Evolutionary conservation across 2,888 invertebrate genomes (phyloP), one percentile per base, ranked within the genome.

Genomic region (Spilarctia lutea): DNA sequence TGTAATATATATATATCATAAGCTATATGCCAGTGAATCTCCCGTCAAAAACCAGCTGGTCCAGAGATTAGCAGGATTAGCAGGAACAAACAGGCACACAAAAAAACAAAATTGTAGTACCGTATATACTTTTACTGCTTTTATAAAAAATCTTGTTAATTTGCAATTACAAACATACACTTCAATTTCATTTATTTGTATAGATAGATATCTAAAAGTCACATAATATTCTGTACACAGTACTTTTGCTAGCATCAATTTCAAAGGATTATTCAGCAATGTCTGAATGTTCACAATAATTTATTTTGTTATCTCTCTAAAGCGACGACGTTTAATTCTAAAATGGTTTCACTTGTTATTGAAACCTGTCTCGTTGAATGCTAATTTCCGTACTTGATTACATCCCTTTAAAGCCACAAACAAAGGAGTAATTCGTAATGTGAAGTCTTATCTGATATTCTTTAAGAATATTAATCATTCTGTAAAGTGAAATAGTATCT

Each of bases 221-320:
- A n/a, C 13, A 27, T 60, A 13, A 13, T n/a, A 27, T 60, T n/a
- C 56, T 60, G 56, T 60, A 27, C n/a, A 60, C 24, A 27, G n/a
- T 24, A 60, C 27, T 60, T 60, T n/a, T n/a, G n/a, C n/a, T 27
- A 10, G 56, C 13, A 60, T 60, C 56, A 13, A 24, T 7, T 27
- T n/a, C 56, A 60, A 60, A 27, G 56, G 13, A 60, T 16, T 27
- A 27, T 60, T 60, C 3, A n/a, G n/a, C 60, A 4, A 60, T 60
- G n/a, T 60, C 60, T 60, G 4, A 24, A 56, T 56, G 24, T 56
- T 56, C n/a, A 56, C 52, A n/a, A 85, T 86, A 86, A 87, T 86
- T 86, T 81, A 79, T 83, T 85, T 85, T 87, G 85, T 87, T 88
- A 88, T 89, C 88, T 88, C 82, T 71, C 77, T 79, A 83, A 82